A percentile compares a stretch with the other conserved stretches of the same genome.
These are phyloP conservation scores for Atherinomorus stipes DNA, from an alignment of 2,113 vertebrate species.

Conservation along the genomic window DNA sequence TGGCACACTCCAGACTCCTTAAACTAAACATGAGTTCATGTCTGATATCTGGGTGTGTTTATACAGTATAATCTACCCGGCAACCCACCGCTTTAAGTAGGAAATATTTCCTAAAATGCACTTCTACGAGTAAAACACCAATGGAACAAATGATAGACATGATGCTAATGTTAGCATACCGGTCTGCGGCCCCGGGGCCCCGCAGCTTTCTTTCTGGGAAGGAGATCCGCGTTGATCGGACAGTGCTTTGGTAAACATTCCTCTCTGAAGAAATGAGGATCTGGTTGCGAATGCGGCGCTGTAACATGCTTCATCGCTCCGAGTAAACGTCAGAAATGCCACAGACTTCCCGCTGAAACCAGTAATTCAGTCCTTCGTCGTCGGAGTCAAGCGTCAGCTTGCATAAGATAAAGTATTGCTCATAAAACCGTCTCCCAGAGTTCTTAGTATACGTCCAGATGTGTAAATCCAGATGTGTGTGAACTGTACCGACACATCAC, in stretches of 20 bases:
- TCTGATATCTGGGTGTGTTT: slow-evolving; percentile 9
- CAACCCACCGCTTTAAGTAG: not conserved
- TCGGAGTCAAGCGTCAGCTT: slow-evolving; percentile 23
- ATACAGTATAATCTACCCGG: slow-evolving; percentile 34
- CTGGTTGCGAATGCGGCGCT: not conserved
- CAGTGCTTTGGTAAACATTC: slow-evolving; percentile 72
- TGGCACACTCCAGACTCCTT: slow-evolving; percentile 19
- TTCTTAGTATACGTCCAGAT: slow-evolving; percentile 1
- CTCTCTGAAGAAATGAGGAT: slow-evolving; percentile 24
- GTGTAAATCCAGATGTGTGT: slow-evolving; percentile 10
- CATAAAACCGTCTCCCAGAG: slow-evolving; percentile 15
- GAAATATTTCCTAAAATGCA: slow-evolving; percentile 10
- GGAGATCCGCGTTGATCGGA: slow-evolving; percentile 40
- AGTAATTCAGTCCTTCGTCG: not conserved
- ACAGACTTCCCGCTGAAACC: not conserved
- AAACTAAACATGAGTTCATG: slow-evolving; percentile 5
- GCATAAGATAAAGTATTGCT: slow-evolving; percentile 46
- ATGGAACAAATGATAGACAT: slow-evolving; percentile 16
- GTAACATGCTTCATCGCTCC: not conserved
- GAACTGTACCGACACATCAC: slow-evolving; percentile 6
- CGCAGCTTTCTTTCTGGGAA: slow-evolving; percentile 7
- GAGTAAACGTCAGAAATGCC: not conserved
- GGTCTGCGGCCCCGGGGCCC: not conserved
- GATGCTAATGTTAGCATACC: slow-evolving; percentile 5
- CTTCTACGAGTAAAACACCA: slow-evolving; percentile 14